A percentile compares a stretch with the other conserved stretches of the same genome.
Evolutionary conservation across 2,888 invertebrate genomes (phyloP).

Genomic region (Drosophila austrosaltans): DNA sequence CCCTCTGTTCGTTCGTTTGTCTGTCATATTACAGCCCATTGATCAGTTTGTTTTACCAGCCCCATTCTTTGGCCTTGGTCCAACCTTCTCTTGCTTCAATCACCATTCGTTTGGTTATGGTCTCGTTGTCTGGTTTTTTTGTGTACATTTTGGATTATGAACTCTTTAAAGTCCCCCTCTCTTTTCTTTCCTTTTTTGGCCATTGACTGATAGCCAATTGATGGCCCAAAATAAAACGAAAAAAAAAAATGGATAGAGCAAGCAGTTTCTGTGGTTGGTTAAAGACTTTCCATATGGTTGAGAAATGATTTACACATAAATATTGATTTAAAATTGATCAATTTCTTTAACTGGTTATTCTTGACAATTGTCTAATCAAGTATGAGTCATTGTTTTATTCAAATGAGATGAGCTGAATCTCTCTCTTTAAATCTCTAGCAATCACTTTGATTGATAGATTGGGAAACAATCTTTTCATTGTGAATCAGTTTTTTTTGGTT

Average conservation of each 20-base stretch:
- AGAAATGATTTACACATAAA: background rate
- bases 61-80: conserved; percentile 28
- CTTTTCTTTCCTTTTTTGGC: background rate
- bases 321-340: conserved; percentile 1
- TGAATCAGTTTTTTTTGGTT: too few relatives aligned
- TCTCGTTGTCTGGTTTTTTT: conserved; percentile 44
- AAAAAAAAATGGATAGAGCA: conserved; percentile 6
- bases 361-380: too few relatives aligned
- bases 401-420: too few relatives aligned
- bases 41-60: conserved; percentile 75
- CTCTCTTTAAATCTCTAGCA: too few relatives aligned
- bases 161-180: conserved; percentile 54
- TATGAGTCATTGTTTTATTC: too few relatives aligned
- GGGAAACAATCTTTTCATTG: too few relatives aligned
- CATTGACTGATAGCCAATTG: conserved; percentile 36
- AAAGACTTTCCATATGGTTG: background rate
- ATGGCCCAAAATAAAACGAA: background rate
- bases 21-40: conserved; percentile 67
- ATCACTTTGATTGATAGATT: too few relatives aligned
- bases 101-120: conserved; percentile 3
- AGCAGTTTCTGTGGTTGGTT: conserved; percentile 30
- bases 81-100: background rate
- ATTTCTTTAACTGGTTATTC: background rate
- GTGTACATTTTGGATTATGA: conserved; percentile 68
- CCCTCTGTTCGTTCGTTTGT: conserved; percentile 19